Base-by-base conservation (phyloP, 2,113 vertebrate genomes). In the Dissostichus mawsoni region DNA sequence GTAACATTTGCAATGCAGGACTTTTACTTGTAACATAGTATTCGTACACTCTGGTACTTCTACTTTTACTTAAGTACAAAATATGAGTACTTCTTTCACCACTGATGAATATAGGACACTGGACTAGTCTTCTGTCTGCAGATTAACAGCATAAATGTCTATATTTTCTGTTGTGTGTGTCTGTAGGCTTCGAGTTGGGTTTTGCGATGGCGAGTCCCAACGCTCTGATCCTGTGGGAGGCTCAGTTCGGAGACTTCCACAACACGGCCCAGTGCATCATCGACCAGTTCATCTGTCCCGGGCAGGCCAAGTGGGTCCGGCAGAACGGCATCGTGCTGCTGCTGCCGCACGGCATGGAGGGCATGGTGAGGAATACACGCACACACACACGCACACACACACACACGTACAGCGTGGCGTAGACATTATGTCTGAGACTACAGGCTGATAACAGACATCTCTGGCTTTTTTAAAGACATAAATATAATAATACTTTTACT, bases 131-230 rank as follows among this genome's bases (percentile, higher is more conserved):
- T 41, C 36, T 50, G 50, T 7, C 52, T 41, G 36, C 61, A 8
- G 36, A 20, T 23, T 8, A 20, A 61, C 33, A 0, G 1, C 17
- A 16, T 53, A 53, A 18, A 25, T 29, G 11, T 7, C 3, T 25
- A 5, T 57, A 6, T 13, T 5, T 1, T 14, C 5, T 29, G 4
- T 58, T 8, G 7, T 41, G 14, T 48, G 0, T 13, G 44, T 36
- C 18, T 44, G 0, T 68, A 93, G 91, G 92, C 6, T 93, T 93
- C 0, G 94, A 94, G 85, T 78, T 97, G 83, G 96, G 96, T 4
- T 97, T 97, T 0, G 97, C 97, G 18, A 98, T 97, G 97, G 97
- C 97, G 6, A 97, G 97, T 61, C 97, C 96, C 7, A 96, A 96
- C 0, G 96, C 97, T 17, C 92, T 98, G 86, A 96, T 98, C 63